A percentile compares a stretch with the other conserved stretches of the same genome.
phyloP scores from a whole-genome alignment of 2,797 vertebrate genomes.

The Furcifer pardalis region DNA sequence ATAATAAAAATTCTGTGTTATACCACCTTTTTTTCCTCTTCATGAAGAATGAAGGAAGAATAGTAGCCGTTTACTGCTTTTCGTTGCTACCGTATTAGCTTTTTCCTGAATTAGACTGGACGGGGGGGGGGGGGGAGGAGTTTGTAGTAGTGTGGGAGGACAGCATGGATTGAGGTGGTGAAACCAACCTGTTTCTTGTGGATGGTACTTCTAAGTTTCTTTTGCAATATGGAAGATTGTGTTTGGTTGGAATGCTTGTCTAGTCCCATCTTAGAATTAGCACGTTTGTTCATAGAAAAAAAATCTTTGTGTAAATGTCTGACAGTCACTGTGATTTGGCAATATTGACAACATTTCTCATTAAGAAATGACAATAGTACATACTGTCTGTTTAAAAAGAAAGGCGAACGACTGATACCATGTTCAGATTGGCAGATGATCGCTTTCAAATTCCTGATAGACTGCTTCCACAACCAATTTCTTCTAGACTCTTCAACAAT shows the following conservation, averaged over 20 bases:
- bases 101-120: not conserved
- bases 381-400: constrained; percentile 43
- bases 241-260: constrained; percentile 42
- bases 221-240: constrained; percentile 48
- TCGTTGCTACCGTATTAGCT: not conserved
- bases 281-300: not conserved
- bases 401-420: constrained; percentile 52
- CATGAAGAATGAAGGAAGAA: not conserved
- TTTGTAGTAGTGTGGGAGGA: not conserved
- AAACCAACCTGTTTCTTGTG: constrained; percentile 47
- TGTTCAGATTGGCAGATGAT: too few species aligned
- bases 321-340: not conserved
- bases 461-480: constrained; percentile 46
- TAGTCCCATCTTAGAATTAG: constrained; percentile 51
- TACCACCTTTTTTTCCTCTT: not conserved
- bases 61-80: not conserved
- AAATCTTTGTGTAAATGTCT: not conserved
- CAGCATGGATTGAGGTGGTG: not conserved
- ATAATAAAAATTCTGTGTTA: not conserved
- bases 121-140: not conserved
- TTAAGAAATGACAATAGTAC: constrained; percentile 36
- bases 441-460: constrained; percentile 48
- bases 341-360: not conserved
- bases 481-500: constrained; percentile 47
- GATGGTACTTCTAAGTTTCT: constrained; percentile 53